Evolutionary conservation across 2,113 vertebrate genomes (phyloP).

Genomic region (Rafetus swinhoei): DNA sequence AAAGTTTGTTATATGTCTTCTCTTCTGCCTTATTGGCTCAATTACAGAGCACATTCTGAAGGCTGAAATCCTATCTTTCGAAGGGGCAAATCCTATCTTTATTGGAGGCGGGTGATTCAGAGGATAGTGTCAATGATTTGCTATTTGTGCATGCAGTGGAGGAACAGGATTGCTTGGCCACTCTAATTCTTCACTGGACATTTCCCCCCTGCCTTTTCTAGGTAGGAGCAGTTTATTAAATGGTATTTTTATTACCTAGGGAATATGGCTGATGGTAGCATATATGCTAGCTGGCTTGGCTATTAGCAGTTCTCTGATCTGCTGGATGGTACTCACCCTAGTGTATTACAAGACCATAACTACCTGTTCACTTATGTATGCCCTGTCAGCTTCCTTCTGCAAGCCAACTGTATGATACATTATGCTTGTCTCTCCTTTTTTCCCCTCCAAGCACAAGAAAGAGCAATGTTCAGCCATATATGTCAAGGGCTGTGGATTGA

Average conservation of each 20-base stretch:
- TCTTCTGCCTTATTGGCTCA: neutral
- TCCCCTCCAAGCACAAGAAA: neutral
- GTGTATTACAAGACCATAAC: neutral
- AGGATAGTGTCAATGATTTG: neutral
- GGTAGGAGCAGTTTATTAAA: neutral
- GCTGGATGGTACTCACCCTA: neutral
- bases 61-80: neutral
- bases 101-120: neutral
- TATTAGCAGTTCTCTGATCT: neutral
- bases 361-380: neutral
- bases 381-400: neutral
- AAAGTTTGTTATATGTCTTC: neutral
- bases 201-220: neutral
- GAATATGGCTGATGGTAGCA: neutral
- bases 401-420: neutral
- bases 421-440: neutral
- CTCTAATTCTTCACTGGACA: neutral
- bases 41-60: neutral
- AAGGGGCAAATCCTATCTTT: neutral
- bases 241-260: neutral
- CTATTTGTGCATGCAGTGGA: neutral
- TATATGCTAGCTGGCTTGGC: neutral
- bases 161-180: neutral
- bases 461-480: neutral
- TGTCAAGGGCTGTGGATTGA: neutral